Conservation (phyloP, 2,797 vertebrate species). For the Stomatorhinus walkeri region DNA sequence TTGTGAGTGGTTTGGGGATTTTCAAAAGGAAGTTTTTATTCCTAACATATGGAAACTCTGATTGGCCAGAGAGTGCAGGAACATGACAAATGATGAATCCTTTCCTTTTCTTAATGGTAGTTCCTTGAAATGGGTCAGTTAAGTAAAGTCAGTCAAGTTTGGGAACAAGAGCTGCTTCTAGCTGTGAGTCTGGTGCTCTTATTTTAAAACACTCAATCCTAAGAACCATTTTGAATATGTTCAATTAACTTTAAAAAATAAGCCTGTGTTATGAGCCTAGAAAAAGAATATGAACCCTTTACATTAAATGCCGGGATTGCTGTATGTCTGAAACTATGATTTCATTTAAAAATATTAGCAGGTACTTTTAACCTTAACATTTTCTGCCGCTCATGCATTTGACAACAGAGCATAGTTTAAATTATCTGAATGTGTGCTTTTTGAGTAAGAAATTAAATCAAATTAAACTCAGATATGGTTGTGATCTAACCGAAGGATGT, state of each 20-base stretch:
- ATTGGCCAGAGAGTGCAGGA: background rate
- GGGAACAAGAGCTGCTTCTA: background rate
- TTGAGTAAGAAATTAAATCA: background rate
- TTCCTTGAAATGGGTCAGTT: background rate
- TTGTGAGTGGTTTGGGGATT: background rate
- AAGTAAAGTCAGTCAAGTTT: background rate
- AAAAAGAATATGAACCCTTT: background rate
- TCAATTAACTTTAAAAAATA: constrained; percentile 9
- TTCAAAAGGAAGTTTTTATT: constrained; percentile 6
- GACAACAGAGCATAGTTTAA: background rate
- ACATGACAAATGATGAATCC: constrained; percentile 7
- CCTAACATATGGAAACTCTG: background rate
- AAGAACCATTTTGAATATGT: background rate
- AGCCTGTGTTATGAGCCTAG: background rate
- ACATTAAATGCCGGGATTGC: background rate
- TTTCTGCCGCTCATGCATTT: background rate
- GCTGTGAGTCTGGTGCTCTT: background rate
- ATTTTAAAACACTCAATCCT: background rate
- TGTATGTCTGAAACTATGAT: background rate
- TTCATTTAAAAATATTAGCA: background rate
- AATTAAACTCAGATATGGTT: background rate
- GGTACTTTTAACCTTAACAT: background rate
- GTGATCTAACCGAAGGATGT: background rate
- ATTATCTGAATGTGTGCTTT: background rate
- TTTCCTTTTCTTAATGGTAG: background rate